Percentiles rank a stretch among this genome's conserved stretches.
Evolutionary conservation across 2,113 vertebrate genomes (phyloP).

Genomic region (Heterotilapia buettikoferi): DNA sequence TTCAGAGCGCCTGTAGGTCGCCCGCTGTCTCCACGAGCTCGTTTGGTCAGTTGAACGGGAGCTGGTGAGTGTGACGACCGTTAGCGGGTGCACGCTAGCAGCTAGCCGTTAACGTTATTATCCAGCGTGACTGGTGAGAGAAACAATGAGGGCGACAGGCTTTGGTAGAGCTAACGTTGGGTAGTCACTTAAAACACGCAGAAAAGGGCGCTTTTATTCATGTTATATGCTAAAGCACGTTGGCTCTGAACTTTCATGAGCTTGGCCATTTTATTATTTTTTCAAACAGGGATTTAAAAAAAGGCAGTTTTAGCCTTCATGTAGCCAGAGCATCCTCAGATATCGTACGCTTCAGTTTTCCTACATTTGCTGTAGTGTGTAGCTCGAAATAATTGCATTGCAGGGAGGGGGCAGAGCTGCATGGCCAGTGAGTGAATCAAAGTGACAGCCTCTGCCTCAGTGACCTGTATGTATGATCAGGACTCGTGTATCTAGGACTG

Average conservation of each 20-base stretch:
- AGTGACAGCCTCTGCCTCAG: slow-evolving; percentile 31
- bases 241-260: neutral
- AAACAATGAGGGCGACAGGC: slow-evolving; percentile 48
- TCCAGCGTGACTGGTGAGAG: slow-evolving; percentile 14
- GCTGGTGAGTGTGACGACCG: slow-evolving; percentile 40
- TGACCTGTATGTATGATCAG: slow-evolving; percentile 41
- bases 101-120: slow-evolving; percentile 6
- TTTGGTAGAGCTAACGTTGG: neutral
- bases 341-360: neutral
- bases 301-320: neutral
- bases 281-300: neutral
- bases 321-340: neutral
- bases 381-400: neutral
- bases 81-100: neutral
- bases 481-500: neutral
- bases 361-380: neutral
- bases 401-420: neutral
- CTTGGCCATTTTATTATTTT: neutral
- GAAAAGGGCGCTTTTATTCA: neutral
- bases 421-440: neutral
- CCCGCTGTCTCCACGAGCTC: neutral
- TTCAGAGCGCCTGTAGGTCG: neutral
- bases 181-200: neutral
- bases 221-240: neutral
- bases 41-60: neutral